phyloP scores from a whole-genome alignment of 1,140 invertebrate genomes.

The Calycopis cecrops region DNA sequence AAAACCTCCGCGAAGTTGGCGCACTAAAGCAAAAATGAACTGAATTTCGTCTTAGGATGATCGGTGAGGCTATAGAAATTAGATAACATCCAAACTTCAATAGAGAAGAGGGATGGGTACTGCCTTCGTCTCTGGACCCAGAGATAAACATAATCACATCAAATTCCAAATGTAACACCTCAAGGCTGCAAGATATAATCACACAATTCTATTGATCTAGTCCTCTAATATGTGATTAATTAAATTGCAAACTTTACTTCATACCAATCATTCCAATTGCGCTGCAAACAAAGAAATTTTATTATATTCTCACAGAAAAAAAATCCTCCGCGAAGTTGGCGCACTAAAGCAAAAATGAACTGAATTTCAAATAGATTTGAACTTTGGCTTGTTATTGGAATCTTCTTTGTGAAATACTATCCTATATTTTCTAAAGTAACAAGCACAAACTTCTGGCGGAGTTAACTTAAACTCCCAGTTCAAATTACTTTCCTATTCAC shows the following conservation, averaged over 20 bases:
- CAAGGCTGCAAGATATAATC: no score
- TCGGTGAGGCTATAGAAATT: no score
- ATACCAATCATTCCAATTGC: background rate
- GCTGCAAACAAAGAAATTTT: conserved; percentile 2
- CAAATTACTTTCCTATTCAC: conserved; percentile 40
- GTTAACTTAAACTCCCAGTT: conserved; percentile 32
- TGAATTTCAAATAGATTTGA: conserved; percentile 17
- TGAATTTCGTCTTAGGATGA: no score
- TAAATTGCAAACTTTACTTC: no score
- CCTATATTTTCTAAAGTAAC: conserved; percentile 45
- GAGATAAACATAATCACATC: no score
- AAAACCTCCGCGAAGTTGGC: conserved; percentile 6
- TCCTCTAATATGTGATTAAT: no score
- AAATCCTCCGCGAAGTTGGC: conserved; percentile 8
- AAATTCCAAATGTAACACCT: no score
- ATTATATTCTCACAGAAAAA: conserved; percentile 29
- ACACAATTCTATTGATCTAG: no score
- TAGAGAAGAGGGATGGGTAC: no score
- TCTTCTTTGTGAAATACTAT: conserved; percentile 27
- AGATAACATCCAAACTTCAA: no score
- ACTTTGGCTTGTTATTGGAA: conserved; percentile 27
- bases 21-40: conserved; percentile 12
- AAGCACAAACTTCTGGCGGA: conserved; percentile 25
- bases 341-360: conserved; percentile 12
- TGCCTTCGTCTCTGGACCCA: no score